Conservation (phyloP, 2,888 invertebrate species). For the Biston stratarius region DNA sequence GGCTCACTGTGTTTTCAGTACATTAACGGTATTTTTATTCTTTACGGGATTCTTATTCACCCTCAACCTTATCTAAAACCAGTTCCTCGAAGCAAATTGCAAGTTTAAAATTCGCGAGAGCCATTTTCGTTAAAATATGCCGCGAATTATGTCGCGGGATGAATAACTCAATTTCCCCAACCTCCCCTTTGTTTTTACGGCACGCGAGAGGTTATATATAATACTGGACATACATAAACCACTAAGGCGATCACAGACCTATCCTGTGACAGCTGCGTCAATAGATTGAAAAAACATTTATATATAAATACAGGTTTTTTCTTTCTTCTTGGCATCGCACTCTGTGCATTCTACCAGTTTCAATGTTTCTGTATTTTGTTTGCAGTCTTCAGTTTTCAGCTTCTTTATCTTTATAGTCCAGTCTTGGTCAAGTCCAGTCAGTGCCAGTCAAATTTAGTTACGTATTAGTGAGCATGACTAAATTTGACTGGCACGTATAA, state of each 20-base stretch:
- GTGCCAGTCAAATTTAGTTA: too few species aligned
- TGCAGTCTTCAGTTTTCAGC: too few species aligned
- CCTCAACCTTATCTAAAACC: conserved; percentile 8
- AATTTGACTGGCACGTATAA: too few species aligned
- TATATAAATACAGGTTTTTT: too few species aligned
- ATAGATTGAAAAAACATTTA: too few species aligned
- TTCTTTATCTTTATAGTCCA: too few species aligned
- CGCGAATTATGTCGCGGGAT: conserved; percentile 72
- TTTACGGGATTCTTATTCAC: background rate
- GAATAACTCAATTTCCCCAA: conserved; percentile 69
- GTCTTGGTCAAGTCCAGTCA: too few species aligned
- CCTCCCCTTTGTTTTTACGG: conserved; percentile 66
- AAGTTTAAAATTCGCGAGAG: conserved; percentile 42
- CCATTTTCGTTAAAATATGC: conserved; percentile 76
- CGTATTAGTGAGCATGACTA: too few species aligned
- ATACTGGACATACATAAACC: conserved; percentile 27
- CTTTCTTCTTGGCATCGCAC: too few species aligned
- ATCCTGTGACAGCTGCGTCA: background rate
- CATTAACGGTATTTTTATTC: conserved; percentile 7
- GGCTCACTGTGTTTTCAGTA: conserved; percentile 3
- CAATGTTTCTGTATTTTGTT: too few species aligned
- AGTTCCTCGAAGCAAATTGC: conserved; percentile 27
- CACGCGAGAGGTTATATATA: conserved; percentile 56
- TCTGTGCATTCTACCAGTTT: too few species aligned
- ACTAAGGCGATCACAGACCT: background rate